Evolutionary conservation across 1,140 invertebrate genomes (phyloP).

Genomic region (Pachypsylla venusta): DNA sequence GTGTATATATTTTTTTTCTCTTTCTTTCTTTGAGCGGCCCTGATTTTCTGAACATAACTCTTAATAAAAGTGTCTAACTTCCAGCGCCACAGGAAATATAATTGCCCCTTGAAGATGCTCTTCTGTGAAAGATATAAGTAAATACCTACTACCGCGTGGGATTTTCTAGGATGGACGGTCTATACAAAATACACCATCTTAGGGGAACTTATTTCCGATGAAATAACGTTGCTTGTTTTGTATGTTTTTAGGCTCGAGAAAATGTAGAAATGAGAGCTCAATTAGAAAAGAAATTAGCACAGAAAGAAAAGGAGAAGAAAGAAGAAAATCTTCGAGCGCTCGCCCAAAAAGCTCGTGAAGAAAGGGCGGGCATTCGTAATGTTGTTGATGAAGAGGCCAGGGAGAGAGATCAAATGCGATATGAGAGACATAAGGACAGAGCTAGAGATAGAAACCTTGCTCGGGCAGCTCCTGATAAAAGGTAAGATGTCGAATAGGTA

Average conservation of each 20-base stretch:
- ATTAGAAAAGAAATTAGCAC: constrained; percentile 88
- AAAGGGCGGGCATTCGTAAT: constrained; percentile 66
- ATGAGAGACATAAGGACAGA: constrained; percentile 80
- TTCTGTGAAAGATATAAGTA: too few species aligned
- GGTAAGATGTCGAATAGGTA: constrained; percentile 33
- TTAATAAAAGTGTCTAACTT: too few species aligned
- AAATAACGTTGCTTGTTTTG: too few species aligned
- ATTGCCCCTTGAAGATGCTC: too few species aligned
- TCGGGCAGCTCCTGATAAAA: constrained; percentile 85
- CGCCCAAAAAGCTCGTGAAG: constrained; percentile 90
- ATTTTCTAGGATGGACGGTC: too few species aligned
- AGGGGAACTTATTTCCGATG: too few species aligned
- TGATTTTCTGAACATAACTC: too few species aligned
- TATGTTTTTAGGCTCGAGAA: constrained; percentile 61
- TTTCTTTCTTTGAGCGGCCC: too few species aligned
- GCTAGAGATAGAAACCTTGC: constrained; percentile 85
- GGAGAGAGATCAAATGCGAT: constrained; percentile 78
- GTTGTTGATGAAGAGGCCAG: constrained; percentile 49
- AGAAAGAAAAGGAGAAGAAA: constrained; percentile 97
- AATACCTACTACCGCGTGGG: too few species aligned
- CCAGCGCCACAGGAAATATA: too few species aligned
- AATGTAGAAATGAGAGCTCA: constrained; percentile 92
- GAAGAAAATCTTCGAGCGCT: constrained; percentile 85
- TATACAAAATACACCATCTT: too few species aligned
- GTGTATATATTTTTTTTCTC: too few species aligned